These are phyloP conservation scores for Corvus moneduloides DNA, from an alignment of 2,113 vertebrate genomes.

Conservation along the genomic window DNA sequence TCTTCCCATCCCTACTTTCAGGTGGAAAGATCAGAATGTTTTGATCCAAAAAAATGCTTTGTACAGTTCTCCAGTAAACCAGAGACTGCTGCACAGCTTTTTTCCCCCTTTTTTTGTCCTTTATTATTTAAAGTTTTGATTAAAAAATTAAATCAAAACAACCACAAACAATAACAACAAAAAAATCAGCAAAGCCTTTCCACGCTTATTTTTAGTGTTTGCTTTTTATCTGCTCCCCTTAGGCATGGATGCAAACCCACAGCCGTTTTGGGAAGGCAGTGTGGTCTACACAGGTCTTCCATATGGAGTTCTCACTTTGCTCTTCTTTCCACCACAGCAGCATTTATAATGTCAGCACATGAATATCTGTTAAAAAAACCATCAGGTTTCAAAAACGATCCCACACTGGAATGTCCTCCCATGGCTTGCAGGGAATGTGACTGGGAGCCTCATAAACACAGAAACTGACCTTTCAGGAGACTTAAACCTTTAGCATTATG, in stretches of 20 bases:
- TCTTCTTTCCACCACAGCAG: background rate
- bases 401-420: background rate
- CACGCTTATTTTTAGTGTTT: background rate
- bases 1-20: background rate
- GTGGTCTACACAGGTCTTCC: background rate
- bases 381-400: background rate
- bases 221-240: background rate
- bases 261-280: background rate
- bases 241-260: background rate
- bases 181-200: background rate
- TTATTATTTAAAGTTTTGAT: background rate
- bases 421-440: background rate
- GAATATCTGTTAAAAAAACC: background rate
- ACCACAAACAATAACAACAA: background rate
- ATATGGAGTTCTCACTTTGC: background rate
- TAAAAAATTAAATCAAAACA: background rate
- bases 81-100: background rate
- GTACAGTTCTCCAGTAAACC: background rate
- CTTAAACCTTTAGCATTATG: background rate
- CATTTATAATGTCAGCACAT: background rate
- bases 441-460: background rate
- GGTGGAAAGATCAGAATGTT: background rate
- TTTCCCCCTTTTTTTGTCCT: rapidly evolving
- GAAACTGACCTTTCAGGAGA: background rate
- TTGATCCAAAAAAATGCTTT: background rate